Conservation (phyloP, 2,888 invertebrate species). For the Harpalus rufipes region DNA sequence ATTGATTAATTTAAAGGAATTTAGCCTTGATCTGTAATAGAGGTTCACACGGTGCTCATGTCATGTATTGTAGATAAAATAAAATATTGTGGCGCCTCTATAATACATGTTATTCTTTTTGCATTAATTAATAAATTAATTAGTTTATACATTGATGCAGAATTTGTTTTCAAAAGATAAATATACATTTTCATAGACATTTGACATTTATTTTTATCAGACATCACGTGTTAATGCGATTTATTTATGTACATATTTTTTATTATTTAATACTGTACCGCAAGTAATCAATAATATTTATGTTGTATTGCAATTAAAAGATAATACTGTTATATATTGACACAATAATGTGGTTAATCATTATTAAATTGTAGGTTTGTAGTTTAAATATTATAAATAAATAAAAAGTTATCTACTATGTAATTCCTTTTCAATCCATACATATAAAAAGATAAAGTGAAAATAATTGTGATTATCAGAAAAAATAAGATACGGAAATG, state of each 20-base stretch:
- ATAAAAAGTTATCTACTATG: too few species aligned
- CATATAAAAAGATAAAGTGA: too few species aligned
- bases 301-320: neutral
- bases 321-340: too few species aligned
- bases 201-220: constrained; percentile 3
- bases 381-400: too few species aligned
- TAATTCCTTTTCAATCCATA: too few species aligned
- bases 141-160: neutral
- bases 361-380: too few species aligned
- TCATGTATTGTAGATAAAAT: neutral
- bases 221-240: neutral
- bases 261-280: neutral
- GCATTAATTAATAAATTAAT: neutral
- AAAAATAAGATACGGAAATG: too few species aligned
- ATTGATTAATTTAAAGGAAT: constrained; percentile 64
- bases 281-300: neutral
- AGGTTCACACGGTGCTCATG: constrained; percentile 31
- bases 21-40: constrained; percentile 50
- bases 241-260: neutral
- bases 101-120: neutral
- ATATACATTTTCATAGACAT: neutral
- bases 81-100: neutral
- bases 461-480: too few species aligned
- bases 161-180: neutral
- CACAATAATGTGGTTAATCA: too few species aligned